Evolutionary conservation across 2,797 vertebrate species (phyloP).

Genomic region (Tapirus indicus): DNA sequence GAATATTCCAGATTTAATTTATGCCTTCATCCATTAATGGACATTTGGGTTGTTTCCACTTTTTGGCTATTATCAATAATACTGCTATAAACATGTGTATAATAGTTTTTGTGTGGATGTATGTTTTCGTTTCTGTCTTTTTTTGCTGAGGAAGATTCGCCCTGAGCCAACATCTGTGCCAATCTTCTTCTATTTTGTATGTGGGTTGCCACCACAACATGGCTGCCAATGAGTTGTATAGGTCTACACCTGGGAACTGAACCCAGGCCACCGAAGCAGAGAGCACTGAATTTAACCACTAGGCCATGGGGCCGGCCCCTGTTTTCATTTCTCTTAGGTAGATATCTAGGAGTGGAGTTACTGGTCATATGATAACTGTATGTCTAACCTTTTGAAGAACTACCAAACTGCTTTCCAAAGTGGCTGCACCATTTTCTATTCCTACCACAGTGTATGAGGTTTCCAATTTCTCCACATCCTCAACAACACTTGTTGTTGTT

Average conservation of each 20-base stretch:
- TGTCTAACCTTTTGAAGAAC: background rate
- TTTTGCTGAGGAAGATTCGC: too few relatives aligned
- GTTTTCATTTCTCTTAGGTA: conserved; percentile 23
- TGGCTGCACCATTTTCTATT: background rate
- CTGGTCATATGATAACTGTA: background rate
- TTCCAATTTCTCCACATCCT: background rate
- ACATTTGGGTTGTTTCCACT: background rate
- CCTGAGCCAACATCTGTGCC: too few relatives aligned
- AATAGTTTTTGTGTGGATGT: background rate
- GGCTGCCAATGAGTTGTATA: too few relatives aligned
- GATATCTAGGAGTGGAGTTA: background rate
- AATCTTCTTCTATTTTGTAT: too few relatives aligned
- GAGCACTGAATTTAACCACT: too few relatives aligned
- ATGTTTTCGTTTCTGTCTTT: conserved; percentile 13
- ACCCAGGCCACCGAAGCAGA: too few relatives aligned
- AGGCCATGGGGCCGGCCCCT: background rate
- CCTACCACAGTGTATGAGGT: background rate
- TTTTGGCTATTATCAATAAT: background rate
- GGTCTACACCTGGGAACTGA: too few relatives aligned
- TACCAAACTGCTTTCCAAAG: conserved; percentile 1
- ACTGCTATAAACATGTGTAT: background rate
- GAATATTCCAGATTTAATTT: background rate
- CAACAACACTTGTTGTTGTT: background rate
- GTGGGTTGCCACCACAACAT: too few relatives aligned
- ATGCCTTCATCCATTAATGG: background rate